These are phyloP conservation scores for Tetrax tetrax DNA, from an alignment of 2,113 vertebrate genomes.

Conservation along the genomic window DNA sequence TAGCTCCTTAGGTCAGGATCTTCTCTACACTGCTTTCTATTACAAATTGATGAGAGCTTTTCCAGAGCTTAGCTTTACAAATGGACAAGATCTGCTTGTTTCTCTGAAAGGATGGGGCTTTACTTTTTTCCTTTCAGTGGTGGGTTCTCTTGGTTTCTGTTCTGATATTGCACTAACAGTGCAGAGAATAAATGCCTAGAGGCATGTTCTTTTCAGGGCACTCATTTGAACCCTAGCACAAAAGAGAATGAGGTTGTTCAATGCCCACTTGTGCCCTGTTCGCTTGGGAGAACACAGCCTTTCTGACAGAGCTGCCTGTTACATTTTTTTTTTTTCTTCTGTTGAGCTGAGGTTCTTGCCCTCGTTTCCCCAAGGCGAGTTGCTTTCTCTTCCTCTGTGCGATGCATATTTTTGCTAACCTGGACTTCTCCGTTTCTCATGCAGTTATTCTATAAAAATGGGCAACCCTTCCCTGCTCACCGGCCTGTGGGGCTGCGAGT, in stretches of 20 bases:
- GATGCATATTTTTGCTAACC: background rate
- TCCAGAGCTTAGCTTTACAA: background rate
- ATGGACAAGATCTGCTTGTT: background rate
- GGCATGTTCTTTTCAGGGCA: background rate
- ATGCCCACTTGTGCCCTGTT: background rate
- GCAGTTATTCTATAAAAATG: conserved; percentile 97
- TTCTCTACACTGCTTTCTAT: background rate
- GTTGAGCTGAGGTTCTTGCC: background rate
- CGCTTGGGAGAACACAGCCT: background rate
- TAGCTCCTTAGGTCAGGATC: background rate
- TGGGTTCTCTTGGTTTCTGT: background rate
- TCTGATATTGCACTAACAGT: background rate
- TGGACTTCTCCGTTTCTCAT: background rate
- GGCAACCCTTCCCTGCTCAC: conserved; percentile 92
- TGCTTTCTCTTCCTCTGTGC: background rate
- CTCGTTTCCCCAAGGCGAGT: background rate
- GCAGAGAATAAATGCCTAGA: background rate
- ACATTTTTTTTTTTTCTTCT: background rate
- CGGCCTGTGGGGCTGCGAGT: conserved; percentile 91
- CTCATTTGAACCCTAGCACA: background rate
- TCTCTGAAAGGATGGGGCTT: background rate
- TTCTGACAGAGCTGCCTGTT: background rate
- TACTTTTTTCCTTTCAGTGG: background rate
- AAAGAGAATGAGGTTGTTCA: background rate
- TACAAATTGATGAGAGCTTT: background rate